Evolutionary conservation across 1,140 invertebrate genomes (phyloP), one percentile per base, ranked within the genome.

Genomic region (Drosophila tani): DNA sequence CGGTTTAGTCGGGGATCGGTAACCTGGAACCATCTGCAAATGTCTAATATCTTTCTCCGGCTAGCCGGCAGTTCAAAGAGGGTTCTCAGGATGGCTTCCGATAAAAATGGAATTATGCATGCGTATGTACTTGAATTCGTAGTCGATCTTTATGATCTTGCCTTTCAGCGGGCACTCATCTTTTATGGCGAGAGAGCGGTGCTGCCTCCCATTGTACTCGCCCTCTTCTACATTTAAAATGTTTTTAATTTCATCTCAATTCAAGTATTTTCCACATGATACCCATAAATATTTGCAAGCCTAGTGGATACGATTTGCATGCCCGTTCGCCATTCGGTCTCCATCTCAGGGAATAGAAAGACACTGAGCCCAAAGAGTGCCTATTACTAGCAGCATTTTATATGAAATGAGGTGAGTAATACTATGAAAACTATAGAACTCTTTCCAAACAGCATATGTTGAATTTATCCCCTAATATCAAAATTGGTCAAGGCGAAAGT

Each of bases 161-260:
- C 82, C 66, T 86, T 86, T 87, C 79, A 82, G 75, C 75, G 47
- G 45, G 53, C 79, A 82, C 75, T 82, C 75, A 78, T 62, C 56
- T 68, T 82, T 82, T 65, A 82, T 65, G 66, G 59, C 60, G 50
- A 66, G 21, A 45, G 50, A 80, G 69, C 62, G 65, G 27, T 43
- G 51, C 15, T 60, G 24, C 62, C 57, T 35, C 47, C 40, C 66
- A 73, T 66, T 65, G 50, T 77, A 65, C 75, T 80, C n/a, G 73
- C 58, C 40, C 9, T 11, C 32, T 35, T 35, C 29, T 41, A 53
- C 45, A 51, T 47, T 41, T 38, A 60, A 73, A 74, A 73, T 73
- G 47, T 57, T 75, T 76, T 76, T 27, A 38, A 51, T 59, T 76
- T 45, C 47, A 76, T 47, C 64, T 67, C 46, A 67, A 57, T 77